Evolutionary conservation across 2,113 vertebrate species (phyloP).

Genomic region (Nesogale talazaci): DNA sequence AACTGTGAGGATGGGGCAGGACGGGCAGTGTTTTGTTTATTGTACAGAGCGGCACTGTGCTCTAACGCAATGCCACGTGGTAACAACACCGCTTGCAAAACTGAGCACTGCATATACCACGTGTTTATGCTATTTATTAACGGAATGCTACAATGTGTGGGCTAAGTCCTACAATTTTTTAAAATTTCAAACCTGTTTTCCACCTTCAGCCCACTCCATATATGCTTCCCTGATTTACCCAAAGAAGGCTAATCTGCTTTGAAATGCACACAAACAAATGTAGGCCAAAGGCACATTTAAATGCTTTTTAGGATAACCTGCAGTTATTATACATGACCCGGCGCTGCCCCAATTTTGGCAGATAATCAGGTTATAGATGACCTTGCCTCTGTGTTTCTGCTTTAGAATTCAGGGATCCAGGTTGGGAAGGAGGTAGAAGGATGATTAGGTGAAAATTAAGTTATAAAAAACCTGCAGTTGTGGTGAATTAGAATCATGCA

Average conservation of each 20-base stretch:
- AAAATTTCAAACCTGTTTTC: conserved; percentile 32
- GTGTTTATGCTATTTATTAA: conserved; percentile 46
- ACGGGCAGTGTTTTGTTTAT: no score
- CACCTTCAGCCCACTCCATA: neutral
- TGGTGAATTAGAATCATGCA: neutral
- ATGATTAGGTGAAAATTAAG: conserved; percentile 11
- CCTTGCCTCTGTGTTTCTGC: conserved; percentile 59
- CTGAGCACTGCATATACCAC: neutral
- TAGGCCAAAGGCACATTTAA: conserved; percentile 72
- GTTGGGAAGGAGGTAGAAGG: neutral
- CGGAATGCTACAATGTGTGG: conserved; percentile 6
- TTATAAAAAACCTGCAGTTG: neutral
- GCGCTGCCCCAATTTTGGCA: conserved; percentile 64
- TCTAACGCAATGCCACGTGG: no score
- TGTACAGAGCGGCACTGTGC: no score
- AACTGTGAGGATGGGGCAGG: no score
- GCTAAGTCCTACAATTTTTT: conserved; percentile 44
- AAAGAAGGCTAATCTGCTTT: conserved; percentile 52
- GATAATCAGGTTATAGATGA: conserved; percentile 73
- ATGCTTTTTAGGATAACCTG: conserved; percentile 57
- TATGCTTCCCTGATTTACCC: neutral
- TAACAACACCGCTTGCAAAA: neutral
- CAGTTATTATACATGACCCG: conserved; percentile 64
- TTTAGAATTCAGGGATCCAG: neutral
- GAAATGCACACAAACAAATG: conserved; percentile 51